Evolutionary conservation across 2,797 vertebrate genomes (phyloP).

Genomic region (Leucoraja ocellata): DNA sequence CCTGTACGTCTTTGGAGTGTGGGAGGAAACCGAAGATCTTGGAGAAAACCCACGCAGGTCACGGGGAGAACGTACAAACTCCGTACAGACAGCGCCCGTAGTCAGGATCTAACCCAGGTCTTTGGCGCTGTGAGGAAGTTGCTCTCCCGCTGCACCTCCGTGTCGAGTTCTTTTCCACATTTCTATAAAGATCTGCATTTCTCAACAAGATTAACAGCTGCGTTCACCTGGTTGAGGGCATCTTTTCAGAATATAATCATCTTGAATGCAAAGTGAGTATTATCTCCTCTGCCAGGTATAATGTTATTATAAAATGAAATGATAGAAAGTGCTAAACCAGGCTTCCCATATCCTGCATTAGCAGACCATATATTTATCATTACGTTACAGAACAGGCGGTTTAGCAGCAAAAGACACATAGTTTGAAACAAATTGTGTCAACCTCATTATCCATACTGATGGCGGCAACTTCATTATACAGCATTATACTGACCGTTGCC

Average conservation of each 20-base stretch:
- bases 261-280: not conserved
- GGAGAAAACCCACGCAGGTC: no score
- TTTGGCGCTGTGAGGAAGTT: no score
- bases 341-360: not conserved
- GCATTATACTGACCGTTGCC: constrained; percentile 75
- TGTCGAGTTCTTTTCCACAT: not conserved
- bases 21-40: no score
- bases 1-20: no score
- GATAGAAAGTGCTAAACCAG: not conserved
- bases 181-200: not conserved
- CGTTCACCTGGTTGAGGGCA: not conserved
- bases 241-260: not conserved
- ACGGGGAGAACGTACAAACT: no score
- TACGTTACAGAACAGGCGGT: not conserved
- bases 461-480: no score
- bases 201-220: not conserved
- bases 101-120: no score
- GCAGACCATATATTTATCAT: not conserved
- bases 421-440: not conserved
- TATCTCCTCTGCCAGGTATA: not conserved
- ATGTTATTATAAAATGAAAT: constrained; percentile 18
- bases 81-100: no score
- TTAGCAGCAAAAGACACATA: not conserved
- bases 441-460: not conserved
- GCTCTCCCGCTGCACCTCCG: no score